phyloP scores from a whole-genome alignment of 2,113 vertebrate genomes.

The Cynoglossus semilaevis region DNA sequence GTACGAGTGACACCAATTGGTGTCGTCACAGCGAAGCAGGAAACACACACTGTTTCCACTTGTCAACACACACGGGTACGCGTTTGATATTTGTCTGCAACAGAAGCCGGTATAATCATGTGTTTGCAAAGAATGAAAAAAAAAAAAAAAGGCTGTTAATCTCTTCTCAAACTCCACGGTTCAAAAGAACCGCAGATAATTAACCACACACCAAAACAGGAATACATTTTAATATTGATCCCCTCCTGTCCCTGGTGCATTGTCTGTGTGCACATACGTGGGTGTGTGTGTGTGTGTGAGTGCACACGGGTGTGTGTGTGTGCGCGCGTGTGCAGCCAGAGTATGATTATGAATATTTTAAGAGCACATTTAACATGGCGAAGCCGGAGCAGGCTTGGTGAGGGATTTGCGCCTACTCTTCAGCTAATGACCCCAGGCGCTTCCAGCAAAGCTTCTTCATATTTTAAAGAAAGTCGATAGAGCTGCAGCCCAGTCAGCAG shows the following conservation, averaged over 20 bases:
- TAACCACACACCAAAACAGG: conserved; percentile 80
- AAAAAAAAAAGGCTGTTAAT: conserved; percentile 75
- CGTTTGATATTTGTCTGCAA: conserved; percentile 42
- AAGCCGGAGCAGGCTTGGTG: conserved; percentile 73
- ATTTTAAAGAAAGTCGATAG: conserved; percentile 85
- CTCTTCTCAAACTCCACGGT: conserved; percentile 77
- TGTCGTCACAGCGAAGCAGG: no score
- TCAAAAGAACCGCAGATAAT: conserved; percentile 80
- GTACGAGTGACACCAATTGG: no score
- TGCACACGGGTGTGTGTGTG: conserved; percentile 27
- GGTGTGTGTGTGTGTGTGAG: conserved; percentile 32
- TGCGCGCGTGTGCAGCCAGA: conserved; percentile 58
- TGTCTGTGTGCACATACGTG: conserved; percentile 45
- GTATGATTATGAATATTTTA: conserved; percentile 88
- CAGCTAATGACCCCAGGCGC: conserved; percentile 82
- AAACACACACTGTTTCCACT: conserved; percentile 31
- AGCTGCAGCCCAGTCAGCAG: conserved; percentile 80
- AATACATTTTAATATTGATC: conserved; percentile 85
- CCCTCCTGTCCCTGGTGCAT: conserved; percentile 60
- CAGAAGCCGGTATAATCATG: conserved; percentile 63
- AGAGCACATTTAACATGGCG: conserved; percentile 81
- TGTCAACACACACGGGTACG: conserved; percentile 51
- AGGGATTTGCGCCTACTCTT: conserved; percentile 80
- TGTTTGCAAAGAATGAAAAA: no score
- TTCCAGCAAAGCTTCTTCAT: conserved; percentile 84